Evolutionary conservation across 2,888 invertebrate genomes (phyloP), one percentile per base, ranked within the genome.

Genomic region (Thereva nobilitata): DNA sequence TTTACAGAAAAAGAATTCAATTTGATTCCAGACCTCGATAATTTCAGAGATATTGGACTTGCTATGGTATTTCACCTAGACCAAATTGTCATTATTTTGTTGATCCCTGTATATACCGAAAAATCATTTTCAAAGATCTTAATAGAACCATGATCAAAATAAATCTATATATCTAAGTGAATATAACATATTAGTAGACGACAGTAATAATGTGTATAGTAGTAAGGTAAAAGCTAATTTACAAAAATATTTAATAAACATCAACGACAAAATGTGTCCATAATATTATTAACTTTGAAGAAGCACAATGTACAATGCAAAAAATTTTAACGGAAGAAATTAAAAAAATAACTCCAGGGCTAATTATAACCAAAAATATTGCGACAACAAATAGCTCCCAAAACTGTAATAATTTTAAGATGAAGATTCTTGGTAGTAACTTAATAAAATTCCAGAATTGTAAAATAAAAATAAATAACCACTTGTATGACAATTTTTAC

Each of bases 111-210:
- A n/a, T n/a, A n/a, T n/a, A n/a, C n/a, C n/a, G n/a, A n/a, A n/a
- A n/a, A n/a, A n/a, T n/a, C n/a, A n/a, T n/a, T n/a, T n/a, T n/a
- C n/a, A n/a, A n/a, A n/a, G n/a, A n/a, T n/a, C n/a, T n/a, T n/a
- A n/a, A n/a, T n/a, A n/a, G 55, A 65, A 49, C 56, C 55, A 65
- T 41, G 42, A 55, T n/a, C 56, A 56, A 56, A 65, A 65, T 54
- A 65, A 65, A 37, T 55, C 47, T 8, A 47, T 65, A 7, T 41
- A 23, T 44, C 49, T 34, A 6, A 53, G 54, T 41, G 55, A 65
- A 50, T 56, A 55, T 50, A 56, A 35, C 3, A 12, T 66, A 42
- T 38, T 57, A 57, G 41, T 52, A 57, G 59, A 66, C 8, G n/a
- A 45, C 10, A 45, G 10, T 45, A 45, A 45, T 45, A 45, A 45